Conservation (phyloP, 2,113 vertebrate genomes). For the Xyrauchen texanus region DNA sequence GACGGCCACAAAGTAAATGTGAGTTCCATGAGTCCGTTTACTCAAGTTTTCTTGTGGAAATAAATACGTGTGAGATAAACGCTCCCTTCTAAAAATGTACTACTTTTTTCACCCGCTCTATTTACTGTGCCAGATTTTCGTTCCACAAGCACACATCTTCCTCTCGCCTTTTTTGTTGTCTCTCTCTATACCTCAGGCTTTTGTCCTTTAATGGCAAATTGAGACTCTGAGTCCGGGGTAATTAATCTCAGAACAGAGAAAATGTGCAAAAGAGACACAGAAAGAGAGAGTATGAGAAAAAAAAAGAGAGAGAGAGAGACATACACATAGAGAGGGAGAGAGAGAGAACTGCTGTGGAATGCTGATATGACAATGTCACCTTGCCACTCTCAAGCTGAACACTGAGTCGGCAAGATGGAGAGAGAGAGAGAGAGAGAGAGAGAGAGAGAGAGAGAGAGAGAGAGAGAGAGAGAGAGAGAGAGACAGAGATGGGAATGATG, state of each 20-base stretch:
- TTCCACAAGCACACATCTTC: slow-evolving; percentile 18
- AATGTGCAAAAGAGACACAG: slow-evolving; percentile 48
- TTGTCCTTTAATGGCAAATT: slow-evolving; percentile 71
- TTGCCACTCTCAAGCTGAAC: slow-evolving; percentile 63
- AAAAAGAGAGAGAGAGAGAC: slow-evolving; percentile 37
- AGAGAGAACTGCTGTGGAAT: slow-evolving; percentile 56
- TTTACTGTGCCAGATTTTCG: background rate
- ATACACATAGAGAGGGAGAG: slow-evolving; percentile 29
- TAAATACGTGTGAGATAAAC: no score
- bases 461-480: slow-evolving; percentile 13
- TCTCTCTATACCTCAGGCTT: slow-evolving; percentile 49
- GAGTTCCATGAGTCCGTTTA: no score
- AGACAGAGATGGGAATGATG: slow-evolving; percentile 21
- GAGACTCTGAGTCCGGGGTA: slow-evolving; percentile 73
- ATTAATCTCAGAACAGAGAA: slow-evolving; percentile 69
- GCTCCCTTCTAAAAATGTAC: background rate
- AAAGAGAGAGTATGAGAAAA: slow-evolving; percentile 52
- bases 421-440: slow-evolving; percentile 13
- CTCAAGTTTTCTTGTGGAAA: no score
- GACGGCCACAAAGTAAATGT: no score
- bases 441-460: slow-evolving; percentile 14
- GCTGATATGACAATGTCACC: slow-evolving; percentile 80
- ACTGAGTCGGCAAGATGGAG: slow-evolving; percentile 14
- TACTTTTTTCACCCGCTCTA: background rate
- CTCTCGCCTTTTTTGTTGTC: slow-evolving; percentile 1